A percentile compares a stretch with the other conserved stretches of the same genome.
Evolutionary conservation across 1,140 invertebrate genomes (phyloP).

Genomic region (Stenopsyche tienmushanensis): DNA sequence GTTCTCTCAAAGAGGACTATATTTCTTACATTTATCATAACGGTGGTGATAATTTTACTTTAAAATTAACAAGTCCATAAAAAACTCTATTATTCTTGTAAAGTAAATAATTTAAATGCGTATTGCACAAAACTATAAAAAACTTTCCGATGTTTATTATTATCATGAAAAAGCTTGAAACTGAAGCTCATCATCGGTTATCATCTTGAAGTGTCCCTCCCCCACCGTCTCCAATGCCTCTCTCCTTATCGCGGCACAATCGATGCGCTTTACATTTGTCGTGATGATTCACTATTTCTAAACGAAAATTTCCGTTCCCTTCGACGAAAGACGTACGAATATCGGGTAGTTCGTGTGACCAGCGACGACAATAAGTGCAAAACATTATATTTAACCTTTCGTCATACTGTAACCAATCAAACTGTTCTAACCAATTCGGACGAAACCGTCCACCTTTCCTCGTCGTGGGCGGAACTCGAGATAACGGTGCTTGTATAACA

Average conservation of each 20-base stretch:
- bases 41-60: too few species aligned
- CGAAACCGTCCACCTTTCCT: conserved; percentile 65
- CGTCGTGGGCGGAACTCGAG: conserved; percentile 39
- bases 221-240: conserved; percentile 29
- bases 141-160: too few species aligned
- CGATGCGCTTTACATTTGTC: conserved; percentile 75
- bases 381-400: conserved; percentile 67
- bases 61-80: not conserved
- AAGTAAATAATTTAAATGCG: conserved; percentile 1
- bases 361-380: conserved; percentile 71
- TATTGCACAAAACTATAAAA: conserved; percentile 1
- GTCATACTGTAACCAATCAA: conserved; percentile 70
- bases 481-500: conserved; percentile 41
- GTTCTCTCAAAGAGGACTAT: too few species aligned
- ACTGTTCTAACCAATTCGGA: conserved; percentile 63
- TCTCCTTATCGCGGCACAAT: conserved; percentile 58
- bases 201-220: conserved; percentile 6
- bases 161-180: too few species aligned
- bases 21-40: too few species aligned
- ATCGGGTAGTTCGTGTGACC: conserved; percentile 67
- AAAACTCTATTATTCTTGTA: not conserved
- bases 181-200: conserved; percentile 19
- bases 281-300: conserved; percentile 76
- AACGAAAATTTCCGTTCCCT: conserved; percentile 71
- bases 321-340: conserved; percentile 72